These are phyloP conservation scores for Orthonevra nobilis DNA, from an alignment of 2,888 invertebrate genomes.

Conservation along the genomic window DNA sequence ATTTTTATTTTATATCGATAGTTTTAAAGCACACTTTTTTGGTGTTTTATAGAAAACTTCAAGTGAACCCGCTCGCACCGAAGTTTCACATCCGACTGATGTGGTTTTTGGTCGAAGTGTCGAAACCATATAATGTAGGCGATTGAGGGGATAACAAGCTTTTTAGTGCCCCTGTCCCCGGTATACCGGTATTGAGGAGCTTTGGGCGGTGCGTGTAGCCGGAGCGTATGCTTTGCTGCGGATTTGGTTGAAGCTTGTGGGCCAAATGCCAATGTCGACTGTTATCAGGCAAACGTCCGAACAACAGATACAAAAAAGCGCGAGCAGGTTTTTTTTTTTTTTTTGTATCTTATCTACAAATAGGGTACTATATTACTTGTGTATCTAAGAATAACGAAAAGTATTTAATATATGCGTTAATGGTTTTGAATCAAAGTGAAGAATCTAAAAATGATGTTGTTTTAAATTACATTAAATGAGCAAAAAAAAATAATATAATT, in stretches of 20 bases:
- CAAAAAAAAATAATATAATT: too few relatives aligned
- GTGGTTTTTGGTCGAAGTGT: constrained; percentile 38
- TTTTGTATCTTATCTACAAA: too few relatives aligned
- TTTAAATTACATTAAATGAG: too few relatives aligned
- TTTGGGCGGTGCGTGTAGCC: constrained; percentile 24
- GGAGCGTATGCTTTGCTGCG: neutral
- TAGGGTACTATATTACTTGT: too few relatives aligned
- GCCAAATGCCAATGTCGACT: constrained; percentile 8
- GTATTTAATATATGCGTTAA: too few relatives aligned
- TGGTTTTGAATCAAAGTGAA: too few relatives aligned
- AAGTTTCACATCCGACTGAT: constrained; percentile 77
- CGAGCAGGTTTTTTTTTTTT: too few relatives aligned
- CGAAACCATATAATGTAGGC: constrained; percentile 20
- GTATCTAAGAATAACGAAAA: too few relatives aligned
- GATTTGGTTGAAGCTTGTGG: too few relatives aligned
- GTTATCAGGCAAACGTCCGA: constrained; percentile 20
- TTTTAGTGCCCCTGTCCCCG: constrained; percentile 16
- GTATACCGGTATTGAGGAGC: constrained; percentile 15
- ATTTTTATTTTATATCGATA: constrained; percentile 37
- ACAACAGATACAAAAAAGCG: too few relatives aligned
- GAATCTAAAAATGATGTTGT: too few relatives aligned
- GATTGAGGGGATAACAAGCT: constrained; percentile 37
- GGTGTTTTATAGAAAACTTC: constrained; percentile 1
- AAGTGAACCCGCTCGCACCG: constrained; percentile 74
- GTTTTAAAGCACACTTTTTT: constrained; percentile 17